Conservation (phyloP, 2,797 vertebrate species). For the Balearica regulorum region DNA sequence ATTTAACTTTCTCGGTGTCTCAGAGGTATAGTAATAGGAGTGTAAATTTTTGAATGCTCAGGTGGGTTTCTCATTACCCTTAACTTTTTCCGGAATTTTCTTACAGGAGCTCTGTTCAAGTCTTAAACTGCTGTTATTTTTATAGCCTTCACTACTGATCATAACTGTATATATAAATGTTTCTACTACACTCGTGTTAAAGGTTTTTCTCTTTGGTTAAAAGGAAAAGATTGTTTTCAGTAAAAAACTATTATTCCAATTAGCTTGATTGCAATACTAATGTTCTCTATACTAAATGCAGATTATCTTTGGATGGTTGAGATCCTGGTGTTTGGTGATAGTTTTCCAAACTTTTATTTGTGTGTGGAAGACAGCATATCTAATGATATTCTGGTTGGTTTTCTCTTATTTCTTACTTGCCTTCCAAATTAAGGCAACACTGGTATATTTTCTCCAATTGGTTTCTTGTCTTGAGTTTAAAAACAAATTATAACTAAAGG, state of each 20-base stretch:
- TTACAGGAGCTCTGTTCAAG: not conserved
- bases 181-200: not conserved
- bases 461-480: not conserved
- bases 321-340: not conserved
- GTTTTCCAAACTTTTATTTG: not conserved
- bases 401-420: not conserved
- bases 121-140: not conserved
- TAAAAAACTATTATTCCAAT: not conserved
- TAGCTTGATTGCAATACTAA: not conserved
- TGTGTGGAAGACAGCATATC: not conserved
- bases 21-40: not conserved
- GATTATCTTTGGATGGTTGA: not conserved
- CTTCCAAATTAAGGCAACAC: not conserved
- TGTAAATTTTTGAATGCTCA: not conserved
- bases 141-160: not conserved
- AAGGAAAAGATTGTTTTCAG: not conserved
- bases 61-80: not conserved
- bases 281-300: not conserved
- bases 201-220: not conserved
- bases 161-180: not conserved
- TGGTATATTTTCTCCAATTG: not conserved
- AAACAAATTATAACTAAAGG: not conserved
- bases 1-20: not conserved
- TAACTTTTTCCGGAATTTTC: not conserved
- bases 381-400: not conserved